These are phyloP conservation scores for Yponomeuta cagnagella DNA, from an alignment of 2,888 invertebrate genomes.

Conservation along the genomic window DNA sequence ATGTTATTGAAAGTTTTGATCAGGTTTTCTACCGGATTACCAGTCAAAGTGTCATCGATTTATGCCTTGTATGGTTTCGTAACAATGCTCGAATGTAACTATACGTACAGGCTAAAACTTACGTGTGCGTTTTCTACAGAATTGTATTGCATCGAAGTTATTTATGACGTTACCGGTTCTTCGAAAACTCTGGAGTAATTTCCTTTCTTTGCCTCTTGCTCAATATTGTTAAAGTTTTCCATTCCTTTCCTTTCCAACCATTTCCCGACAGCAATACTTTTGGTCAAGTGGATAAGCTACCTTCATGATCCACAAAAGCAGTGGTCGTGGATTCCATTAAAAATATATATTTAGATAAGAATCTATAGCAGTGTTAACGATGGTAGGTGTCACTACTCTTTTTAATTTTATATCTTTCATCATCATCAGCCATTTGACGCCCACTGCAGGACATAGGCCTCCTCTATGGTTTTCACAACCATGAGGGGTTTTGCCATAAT, in stretches of 20 bases:
- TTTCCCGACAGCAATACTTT: neutral
- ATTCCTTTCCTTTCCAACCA: neutral
- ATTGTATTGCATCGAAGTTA: neutral
- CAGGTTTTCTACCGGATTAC: neutral
- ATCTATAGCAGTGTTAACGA: too few species aligned
- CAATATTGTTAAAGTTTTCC: slow-evolving; percentile 22
- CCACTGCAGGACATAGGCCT: too few species aligned
- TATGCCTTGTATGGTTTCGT: neutral
- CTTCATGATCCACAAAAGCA: too few species aligned
- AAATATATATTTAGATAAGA: too few species aligned
- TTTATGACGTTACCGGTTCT: neutral
- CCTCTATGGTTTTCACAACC: too few species aligned
- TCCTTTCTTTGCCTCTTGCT: neutral
- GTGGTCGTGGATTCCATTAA: too few species aligned
- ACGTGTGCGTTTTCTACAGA: neutral
- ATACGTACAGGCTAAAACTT: neutral
- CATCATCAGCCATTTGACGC: too few species aligned
- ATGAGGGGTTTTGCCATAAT: too few species aligned
- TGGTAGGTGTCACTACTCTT: too few species aligned
- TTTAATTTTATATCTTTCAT: too few species aligned
- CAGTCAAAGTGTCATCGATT: neutral
- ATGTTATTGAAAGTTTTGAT: neutral
- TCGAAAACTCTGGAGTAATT: neutral
- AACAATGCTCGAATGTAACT: neutral
- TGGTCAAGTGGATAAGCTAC: neutral